Conservation (phyloP, 2,797 vertebrate species). For the Chelon auratus region DNA sequence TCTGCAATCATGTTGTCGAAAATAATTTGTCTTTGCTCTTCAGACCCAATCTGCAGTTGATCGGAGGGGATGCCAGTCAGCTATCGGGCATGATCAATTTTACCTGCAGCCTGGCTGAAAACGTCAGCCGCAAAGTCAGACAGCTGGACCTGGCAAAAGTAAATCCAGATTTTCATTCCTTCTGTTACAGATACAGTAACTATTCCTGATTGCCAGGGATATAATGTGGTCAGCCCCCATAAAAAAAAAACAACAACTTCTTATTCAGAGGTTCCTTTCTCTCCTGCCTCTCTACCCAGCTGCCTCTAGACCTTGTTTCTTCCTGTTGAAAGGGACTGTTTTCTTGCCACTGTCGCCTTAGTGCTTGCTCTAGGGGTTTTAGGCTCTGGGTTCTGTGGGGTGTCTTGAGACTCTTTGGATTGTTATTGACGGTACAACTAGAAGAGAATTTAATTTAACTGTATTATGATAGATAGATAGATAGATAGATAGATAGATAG, state of each 20-base stretch:
- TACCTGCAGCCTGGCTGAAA: slow-evolving; percentile 97
- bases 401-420: no score
- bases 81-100: slow-evolving; percentile 97
- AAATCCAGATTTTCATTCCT: not conserved
- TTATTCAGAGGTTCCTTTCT: no score
- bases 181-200: not conserved
- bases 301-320: no score
- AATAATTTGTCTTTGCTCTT: slow-evolving; percentile 25
- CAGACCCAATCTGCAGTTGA: slow-evolving; percentile 95
- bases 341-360: no score
- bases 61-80: slow-evolving; percentile 95
- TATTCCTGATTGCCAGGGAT: not conserved
- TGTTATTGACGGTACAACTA: no score
- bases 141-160: slow-evolving; percentile 98
- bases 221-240: not conserved
- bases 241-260: no score
- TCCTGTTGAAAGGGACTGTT: no score
- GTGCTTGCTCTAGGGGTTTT: no score
- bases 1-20: not conserved
- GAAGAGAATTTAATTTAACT: not conserved
- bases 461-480: no score
- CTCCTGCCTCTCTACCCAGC: no score
- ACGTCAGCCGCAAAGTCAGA: slow-evolving; percentile 96
- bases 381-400: no score
- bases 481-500: no score